Base-by-base conservation (phyloP, 2,888 invertebrate species). In the Rhogogaster chlorosoma region DNA sequence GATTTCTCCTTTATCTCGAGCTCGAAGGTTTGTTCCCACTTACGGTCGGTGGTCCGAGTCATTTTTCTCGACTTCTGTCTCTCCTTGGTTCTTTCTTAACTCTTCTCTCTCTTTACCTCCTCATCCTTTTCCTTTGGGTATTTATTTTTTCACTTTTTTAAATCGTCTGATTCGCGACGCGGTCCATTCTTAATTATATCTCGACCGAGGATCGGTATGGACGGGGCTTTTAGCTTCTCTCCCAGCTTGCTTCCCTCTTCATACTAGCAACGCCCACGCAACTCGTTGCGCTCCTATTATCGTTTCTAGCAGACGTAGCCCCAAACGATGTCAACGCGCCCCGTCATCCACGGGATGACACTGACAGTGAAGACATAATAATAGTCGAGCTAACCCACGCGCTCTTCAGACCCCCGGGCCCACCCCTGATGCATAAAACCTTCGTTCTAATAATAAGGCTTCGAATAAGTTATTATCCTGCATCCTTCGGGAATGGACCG, bases 401-500 rank as follows among this genome's bases (percentile, higher is more conserved):
- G 84, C 64, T 85, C 71, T 78, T 42, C 49, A 45, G 49, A 83
- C 22, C 26, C 85, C 75, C 82, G 86, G 86, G 84, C 84, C 86
- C 86, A 78, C 84, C 87, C 86, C 83, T 86, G 86, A 71, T 42
- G 84, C 75, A 26, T 89, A 90, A 89, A 88, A 53, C 53, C 88
- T 87, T 85, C 86, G 87, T 67, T 83, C 67, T 90, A 91, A 91
- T 92, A 91, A 92, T 91, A 91, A 92, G 90, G 85, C 88, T 88
- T 88, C 88, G 89, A 91, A 90, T 90, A 90, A 91, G 90, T 91
- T 91, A 91, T 91, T 92, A 91, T 88, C 88, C 89, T 53, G 53
- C 53, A 87, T 86, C 87, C 88, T 86, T 87, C 22, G n/a, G 86
- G 88, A 88, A 73, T 7, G 18, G 36, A 22, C 86, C 87, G 87